Evolutionary conservation across 2,797 vertebrate genomes (phyloP).

Genomic region (Anguilla pacifica): DNA sequence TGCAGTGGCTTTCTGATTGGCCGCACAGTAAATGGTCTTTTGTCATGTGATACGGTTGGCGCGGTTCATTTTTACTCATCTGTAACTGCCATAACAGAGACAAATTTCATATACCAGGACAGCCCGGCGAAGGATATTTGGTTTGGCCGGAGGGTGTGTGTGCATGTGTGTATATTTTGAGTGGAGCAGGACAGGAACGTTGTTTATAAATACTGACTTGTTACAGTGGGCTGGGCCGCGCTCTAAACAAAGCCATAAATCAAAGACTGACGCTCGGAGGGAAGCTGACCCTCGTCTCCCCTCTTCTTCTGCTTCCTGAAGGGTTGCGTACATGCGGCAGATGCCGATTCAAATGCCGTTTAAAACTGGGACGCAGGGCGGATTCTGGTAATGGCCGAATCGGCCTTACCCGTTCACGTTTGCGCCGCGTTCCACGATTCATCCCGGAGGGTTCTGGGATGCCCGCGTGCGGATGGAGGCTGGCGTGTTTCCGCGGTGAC

Average conservation of each 20-base stretch:
- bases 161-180: not conserved
- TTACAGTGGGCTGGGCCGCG: not conserved
- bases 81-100: not conserved
- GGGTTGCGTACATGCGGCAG: not conserved
- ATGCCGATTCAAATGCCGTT: not conserved
- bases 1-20: not conserved
- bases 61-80: not conserved
- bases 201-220: slow-evolving; percentile 2
- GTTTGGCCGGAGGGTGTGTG: not conserved
- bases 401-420: not conserved
- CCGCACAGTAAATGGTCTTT: not conserved
- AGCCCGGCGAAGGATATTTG: not conserved
- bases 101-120: not conserved
- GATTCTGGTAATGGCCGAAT: not conserved
- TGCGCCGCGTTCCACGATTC: not conserved
- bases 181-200: not conserved
- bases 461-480: not conserved
- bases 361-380: not conserved
- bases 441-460: not conserved
- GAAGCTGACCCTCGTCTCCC: not conserved
- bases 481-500: not conserved
- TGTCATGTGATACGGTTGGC: not conserved
- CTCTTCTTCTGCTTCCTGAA: not conserved
- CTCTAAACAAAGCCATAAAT: not conserved
- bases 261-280: not conserved